A percentile compares a stretch with the other conserved stretches of the same genome.
These are phyloP conservation scores for Pheosia gnoma DNA, from an alignment of 2,888 invertebrate genomes.

Conservation along the genomic window DNA sequence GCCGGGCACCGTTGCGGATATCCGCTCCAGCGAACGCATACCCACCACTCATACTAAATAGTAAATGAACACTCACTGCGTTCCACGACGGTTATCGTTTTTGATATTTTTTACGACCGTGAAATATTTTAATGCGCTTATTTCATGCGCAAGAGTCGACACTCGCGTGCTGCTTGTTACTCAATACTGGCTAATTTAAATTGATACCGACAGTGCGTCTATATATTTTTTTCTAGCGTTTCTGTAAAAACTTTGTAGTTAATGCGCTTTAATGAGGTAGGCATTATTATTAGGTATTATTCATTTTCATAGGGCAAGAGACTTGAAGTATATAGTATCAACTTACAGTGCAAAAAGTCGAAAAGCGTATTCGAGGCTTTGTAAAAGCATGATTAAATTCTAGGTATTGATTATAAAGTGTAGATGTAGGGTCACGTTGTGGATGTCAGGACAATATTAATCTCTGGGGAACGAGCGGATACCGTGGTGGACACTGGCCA, in stretches of 20 bases:
- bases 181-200: slow-evolving; percentile 18
- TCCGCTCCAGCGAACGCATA: slow-evolving; percentile 61
- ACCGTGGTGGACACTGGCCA: slow-evolving; percentile 53
- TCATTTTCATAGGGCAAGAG: too few relatives aligned
- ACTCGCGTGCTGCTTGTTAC: slow-evolving; percentile 44
- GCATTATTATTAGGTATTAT: too few relatives aligned
- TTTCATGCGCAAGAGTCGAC: slow-evolving; percentile 41
- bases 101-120: slow-evolving; percentile 41
- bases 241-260: background rate
- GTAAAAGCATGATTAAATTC: background rate
- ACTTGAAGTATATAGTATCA: too few relatives aligned
- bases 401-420: background rate
- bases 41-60: slow-evolving; percentile 61
- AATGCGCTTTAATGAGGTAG: background rate
- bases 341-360: too few relatives aligned
- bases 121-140: slow-evolving; percentile 47
- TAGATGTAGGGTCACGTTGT: background rate
- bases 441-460: slow-evolving; percentile 25
- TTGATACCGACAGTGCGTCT: slow-evolving; percentile 10
- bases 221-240: background rate
- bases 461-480: slow-evolving; percentile 37
- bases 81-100: slow-evolving; percentile 34
- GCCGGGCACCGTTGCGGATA: slow-evolving; percentile 63
- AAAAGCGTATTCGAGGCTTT: background rate
- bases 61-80: slow-evolving; percentile 32